Evolutionary conservation across 2,888 invertebrate genomes (phyloP).

Genomic region (Chaetogeoica ovagalla): DNA sequence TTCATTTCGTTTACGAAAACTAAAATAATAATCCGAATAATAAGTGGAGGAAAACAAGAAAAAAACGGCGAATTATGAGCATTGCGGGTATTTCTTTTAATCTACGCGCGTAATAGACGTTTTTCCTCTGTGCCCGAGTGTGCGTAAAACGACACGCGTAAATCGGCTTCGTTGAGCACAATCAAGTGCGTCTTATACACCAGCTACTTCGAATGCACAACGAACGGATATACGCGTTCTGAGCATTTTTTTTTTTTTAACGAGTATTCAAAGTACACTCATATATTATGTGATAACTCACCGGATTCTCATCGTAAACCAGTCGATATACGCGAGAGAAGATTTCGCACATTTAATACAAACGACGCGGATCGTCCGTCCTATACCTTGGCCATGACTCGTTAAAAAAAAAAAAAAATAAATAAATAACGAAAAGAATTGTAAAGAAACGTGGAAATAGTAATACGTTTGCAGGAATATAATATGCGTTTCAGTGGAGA

Average conservation of each 20-base stretch:
- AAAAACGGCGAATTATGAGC: too few species aligned
- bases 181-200: neutral
- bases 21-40: too few species aligned
- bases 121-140: neutral
- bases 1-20: too few species aligned
- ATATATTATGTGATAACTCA: too few species aligned
- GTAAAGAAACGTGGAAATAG: neutral
- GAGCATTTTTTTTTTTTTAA: conserved; percentile 6
- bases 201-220: conserved; percentile 13
- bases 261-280: neutral
- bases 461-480: too few species aligned
- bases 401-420: neutral
- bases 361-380: too few species aligned
- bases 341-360: neutral
- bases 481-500: conserved; percentile 6
- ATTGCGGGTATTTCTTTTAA: too few species aligned
- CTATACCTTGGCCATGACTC: neutral
- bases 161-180: conserved; percentile 12
- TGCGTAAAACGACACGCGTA: conserved; percentile 18
- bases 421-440: neutral
- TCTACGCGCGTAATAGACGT: too few species aligned
- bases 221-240: conserved; percentile 20
- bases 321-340: too few species aligned
- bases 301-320: too few species aligned
- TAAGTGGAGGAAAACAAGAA: too few species aligned